Evolutionary conservation across 1,140 invertebrate genomes (phyloP), one percentile per base, ranked within the genome.

Genomic region (Olivierus martensii): DNA sequence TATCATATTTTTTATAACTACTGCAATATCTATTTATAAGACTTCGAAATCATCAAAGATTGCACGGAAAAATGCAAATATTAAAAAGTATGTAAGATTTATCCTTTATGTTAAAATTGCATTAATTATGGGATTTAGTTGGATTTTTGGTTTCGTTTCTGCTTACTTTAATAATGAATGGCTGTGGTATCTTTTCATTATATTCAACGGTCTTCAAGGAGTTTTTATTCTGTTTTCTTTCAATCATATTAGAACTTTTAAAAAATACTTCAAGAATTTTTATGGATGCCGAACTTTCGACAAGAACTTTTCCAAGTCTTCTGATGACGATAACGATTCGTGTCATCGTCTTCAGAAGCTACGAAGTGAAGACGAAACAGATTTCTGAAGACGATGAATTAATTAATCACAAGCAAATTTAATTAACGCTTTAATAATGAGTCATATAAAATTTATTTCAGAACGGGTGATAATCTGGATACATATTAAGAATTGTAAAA

Each of bases 151-250:
- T 1, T 69, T 73, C 36, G 17, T 73, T 0, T 67, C 72, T 14
- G 61, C 65, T 7, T 48, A 69, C 6, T 36, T 54, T 9, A 55
- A 60, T 17, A 45, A 61, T 10, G 37, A 49, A 10, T 53, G 44
- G 2, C 51, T 66, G 9, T 68, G 67, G 65, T 69, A 68, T 53
- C 38, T 62, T 1, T 69, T 66, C 46, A 63, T 67, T 6, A 56
- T 73, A 2, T 63, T 74, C 46, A 73, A 71, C 53, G 65, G 66
- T 11, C 59, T 71, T 10, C 73, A 75, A 59, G 73, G 73, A 0
- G 63, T 69, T 11, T 70, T 74, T 43, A 71, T 75, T 51, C 74
- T 74, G 53, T 46, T 73, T 4, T 68, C 69, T 21, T 75, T 73
- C 58, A 69, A 73, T 44, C 28, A 9, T 28, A 28, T 28, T 28